Evolutionary conservation across 2,888 invertebrate species (phyloP), one percentile per base, ranked within the genome.

Genomic region (Tipula vernalis): DNA sequence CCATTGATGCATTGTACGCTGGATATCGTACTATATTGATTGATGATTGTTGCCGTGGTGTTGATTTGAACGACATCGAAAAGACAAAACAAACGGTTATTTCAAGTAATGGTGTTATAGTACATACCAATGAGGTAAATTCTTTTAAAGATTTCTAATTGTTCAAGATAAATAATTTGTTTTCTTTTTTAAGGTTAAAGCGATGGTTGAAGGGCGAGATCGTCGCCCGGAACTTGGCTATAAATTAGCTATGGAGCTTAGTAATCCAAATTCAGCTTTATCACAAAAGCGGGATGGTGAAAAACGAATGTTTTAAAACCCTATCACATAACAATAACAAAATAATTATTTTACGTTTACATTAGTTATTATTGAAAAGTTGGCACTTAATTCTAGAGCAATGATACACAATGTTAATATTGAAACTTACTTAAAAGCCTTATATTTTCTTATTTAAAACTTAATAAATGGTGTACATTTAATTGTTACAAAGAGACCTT

Each of bases 11-110:
- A 0, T 91, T 98, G n/a, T 96, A 96, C 0, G 96, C 96, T 89
- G 98, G 98, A 0, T 98, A 97, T 92, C 94, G 98, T 88, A 96
- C 98, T 12, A 93, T 97, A 86, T 92, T 98, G 42, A 93, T 98
- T 10, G 98, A 98, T 89, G 98, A 98, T 91, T 98, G 98, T 88
- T 95, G 96, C 89, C 94, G 98, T 86, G 98, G 98, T 1, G 97
- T 98, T 0, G 95, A 96, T 91, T 92, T 96, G 41, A 93, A 95
- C 28, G 97, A 97, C 90, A 98, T 98, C 87, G 96, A 96, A 90
- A 94, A 94, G 89, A 97, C 96, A 83, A 96, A 96, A 91, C 93
- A 95, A 87, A 95, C 94, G 87, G 94, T 98, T 18, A 92, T 94
- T 86, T 94, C 93, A 87, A 95, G 95, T 89, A 94, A 96, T 89